Percentiles rank a stretch among this genome's conserved stretches.
These are phyloP conservation scores for Chroicocephalus ridibundus DNA, from an alignment of 2,113 vertebrate genomes.

Conservation along the genomic window DNA sequence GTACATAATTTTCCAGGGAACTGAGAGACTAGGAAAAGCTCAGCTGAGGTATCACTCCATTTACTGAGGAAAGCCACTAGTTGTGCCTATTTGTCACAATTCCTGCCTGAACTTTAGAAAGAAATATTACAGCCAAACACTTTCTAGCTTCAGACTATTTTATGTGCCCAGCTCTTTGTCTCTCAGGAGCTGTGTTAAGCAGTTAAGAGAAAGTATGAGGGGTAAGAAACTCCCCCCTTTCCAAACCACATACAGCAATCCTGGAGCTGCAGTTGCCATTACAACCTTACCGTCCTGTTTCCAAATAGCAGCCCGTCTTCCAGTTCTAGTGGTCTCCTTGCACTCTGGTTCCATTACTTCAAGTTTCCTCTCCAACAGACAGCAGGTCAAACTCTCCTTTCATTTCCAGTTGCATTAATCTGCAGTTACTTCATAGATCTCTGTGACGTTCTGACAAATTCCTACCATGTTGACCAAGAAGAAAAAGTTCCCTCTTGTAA, in stretches of 20 bases:
- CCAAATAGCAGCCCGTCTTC: background rate
- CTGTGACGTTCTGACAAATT: background rate
- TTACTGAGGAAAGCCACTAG: background rate
- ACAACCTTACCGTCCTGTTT: background rate
- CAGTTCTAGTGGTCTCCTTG: background rate
- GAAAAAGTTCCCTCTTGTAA: background rate
- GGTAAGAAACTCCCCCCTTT: background rate
- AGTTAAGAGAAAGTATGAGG: background rate
- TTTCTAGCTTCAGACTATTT: background rate
- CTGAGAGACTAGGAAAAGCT: background rate
- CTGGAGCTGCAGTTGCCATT: background rate
- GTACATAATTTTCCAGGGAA: background rate
- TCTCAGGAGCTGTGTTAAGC: background rate
- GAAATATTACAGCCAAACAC: background rate
- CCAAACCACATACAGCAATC: accelerated
- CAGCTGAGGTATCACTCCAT: background rate
- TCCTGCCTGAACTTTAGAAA: background rate
- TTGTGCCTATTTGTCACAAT: background rate
- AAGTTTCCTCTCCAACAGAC: background rate
- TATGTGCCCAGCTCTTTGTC: background rate
- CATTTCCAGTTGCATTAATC: background rate
- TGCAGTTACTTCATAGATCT: background rate
- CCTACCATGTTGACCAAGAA: background rate
- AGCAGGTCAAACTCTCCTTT: background rate
- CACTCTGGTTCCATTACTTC: background rate